Evolutionary conservation across 1,140 invertebrate species (phyloP).

Genomic region (Uloborus diversus): DNA sequence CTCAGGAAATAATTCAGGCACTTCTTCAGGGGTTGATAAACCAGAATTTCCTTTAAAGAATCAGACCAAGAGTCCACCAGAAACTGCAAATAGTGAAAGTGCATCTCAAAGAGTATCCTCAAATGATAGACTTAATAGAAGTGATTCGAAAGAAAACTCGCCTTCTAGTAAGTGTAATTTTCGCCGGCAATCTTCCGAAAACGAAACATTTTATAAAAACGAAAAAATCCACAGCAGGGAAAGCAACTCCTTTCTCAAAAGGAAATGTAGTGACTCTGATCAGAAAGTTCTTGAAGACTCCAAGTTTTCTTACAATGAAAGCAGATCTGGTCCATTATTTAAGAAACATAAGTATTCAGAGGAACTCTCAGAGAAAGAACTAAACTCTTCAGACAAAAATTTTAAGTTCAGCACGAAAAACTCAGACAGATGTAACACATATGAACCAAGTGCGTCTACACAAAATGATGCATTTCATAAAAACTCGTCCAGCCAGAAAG

Average conservation of each 20-base stretch:
- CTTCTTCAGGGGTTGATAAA: too few relatives aligned
- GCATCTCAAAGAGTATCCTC: too few relatives aligned
- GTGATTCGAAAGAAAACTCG: neutral
- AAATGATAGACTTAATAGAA: too few relatives aligned
- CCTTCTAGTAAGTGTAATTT: conserved; percentile 41
- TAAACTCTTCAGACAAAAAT: too few relatives aligned
- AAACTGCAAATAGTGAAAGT: too few relatives aligned
- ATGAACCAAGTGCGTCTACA: neutral
- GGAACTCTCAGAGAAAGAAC: neutral
- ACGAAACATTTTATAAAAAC: conserved; percentile 15
- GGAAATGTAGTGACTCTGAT: conserved; percentile 40
- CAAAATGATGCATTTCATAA: neutral
- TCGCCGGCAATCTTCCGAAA: conserved; percentile 25
- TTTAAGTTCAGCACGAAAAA: neutral
- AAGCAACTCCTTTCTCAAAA: conserved; percentile 40
- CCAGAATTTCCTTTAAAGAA: too few relatives aligned
- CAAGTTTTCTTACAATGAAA: conserved; percentile 12
- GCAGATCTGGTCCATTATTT: conserved; percentile 26
- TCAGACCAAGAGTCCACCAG: too few relatives aligned
- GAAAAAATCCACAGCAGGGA: conserved; percentile 4
- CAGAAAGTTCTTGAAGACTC: conserved; percentile 15
- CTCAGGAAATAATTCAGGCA: too few relatives aligned
- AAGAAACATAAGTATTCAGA: conserved; percentile 37
- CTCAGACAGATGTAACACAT: neutral
- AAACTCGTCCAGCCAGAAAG: neutral